These are phyloP conservation scores for Habroteleia sp. DNA, from an alignment of 2,888 invertebrate genomes.

Conservation along the genomic window DNA sequence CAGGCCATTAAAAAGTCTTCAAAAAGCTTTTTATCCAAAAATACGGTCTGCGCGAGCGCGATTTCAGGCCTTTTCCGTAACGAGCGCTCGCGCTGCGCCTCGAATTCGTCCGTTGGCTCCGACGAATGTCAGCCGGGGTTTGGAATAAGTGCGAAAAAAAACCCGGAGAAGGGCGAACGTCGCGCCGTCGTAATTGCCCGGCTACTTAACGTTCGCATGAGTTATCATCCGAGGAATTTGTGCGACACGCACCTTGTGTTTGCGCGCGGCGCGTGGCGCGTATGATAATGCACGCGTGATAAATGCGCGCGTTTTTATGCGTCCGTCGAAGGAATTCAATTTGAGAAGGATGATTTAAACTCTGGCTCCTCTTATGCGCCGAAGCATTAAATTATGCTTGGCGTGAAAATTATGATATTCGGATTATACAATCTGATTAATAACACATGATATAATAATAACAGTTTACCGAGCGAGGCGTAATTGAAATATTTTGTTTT, in stretches of 20 bases:
- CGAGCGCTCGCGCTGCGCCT: too few species aligned
- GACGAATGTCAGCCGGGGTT: too few species aligned
- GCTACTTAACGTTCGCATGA: slow-evolving; percentile 70
- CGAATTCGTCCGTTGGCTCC: too few species aligned
- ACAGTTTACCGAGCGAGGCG: slow-evolving; percentile 16
- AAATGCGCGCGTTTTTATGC: slow-evolving; percentile 14
- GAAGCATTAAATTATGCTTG: slow-evolving; percentile 15
- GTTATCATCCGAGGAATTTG: slow-evolving; percentile 68
- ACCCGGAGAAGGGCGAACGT: slow-evolving; percentile 64
- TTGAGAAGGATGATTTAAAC: slow-evolving; percentile 25
- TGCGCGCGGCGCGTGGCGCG: too few species aligned
- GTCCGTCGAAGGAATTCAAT: slow-evolving; percentile 22
- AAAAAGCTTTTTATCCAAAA: slow-evolving; percentile 43
- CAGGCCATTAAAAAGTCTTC: slow-evolving; percentile 14
- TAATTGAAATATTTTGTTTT: slow-evolving; percentile 42
- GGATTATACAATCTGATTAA: slow-evolving; percentile 34
- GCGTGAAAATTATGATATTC: slow-evolving; percentile 40
- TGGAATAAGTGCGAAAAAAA: too few species aligned
- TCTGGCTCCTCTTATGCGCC: background rate
- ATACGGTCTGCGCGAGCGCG: slow-evolving; percentile 9
- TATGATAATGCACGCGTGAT: slow-evolving; percentile 20
- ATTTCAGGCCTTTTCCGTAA: too few species aligned
- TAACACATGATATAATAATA: slow-evolving; percentile 33
- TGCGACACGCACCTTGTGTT: slow-evolving; percentile 18
- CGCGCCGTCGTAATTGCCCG: slow-evolving; percentile 70